Conservation (phyloP, 1,140 invertebrate genomes). For the Diachasma alloeum region DNA sequence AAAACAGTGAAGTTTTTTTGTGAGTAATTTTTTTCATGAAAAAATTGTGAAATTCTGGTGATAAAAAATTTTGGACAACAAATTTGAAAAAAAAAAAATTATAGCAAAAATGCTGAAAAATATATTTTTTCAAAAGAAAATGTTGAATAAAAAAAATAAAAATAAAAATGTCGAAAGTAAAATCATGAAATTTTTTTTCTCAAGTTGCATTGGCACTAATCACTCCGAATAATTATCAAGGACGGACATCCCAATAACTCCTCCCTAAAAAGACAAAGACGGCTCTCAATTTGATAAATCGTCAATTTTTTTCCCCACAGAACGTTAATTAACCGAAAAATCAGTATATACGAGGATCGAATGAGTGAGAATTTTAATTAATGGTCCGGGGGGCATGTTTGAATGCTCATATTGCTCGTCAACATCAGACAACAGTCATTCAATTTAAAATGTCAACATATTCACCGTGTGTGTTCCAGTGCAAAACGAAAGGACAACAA, state of each 20-base stretch:
- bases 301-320: not conserved
- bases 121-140: no score
- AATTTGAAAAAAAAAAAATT: no score
- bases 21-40: no score
- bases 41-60: no score
- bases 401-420: not conserved
- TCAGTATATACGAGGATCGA: not conserved
- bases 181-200: no score
- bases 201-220: not conserved
- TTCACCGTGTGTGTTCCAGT: not conserved
- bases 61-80: no score
- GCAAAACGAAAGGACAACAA: not conserved
- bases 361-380: slow-evolving; percentile 25
- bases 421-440: not conserved
- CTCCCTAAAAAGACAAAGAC: not conserved
- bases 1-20: no score
- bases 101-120: no score
- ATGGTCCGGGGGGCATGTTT: not conserved
- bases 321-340: slow-evolving; percentile 31
- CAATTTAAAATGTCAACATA: not conserved
- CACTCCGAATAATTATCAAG: not conserved
- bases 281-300: not conserved
- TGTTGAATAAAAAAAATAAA: no score
- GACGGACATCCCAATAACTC: not conserved
- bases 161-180: no score